Base-by-base conservation (phyloP, 2,888 invertebrate genomes). In the Vesta saturnalis region DNA sequence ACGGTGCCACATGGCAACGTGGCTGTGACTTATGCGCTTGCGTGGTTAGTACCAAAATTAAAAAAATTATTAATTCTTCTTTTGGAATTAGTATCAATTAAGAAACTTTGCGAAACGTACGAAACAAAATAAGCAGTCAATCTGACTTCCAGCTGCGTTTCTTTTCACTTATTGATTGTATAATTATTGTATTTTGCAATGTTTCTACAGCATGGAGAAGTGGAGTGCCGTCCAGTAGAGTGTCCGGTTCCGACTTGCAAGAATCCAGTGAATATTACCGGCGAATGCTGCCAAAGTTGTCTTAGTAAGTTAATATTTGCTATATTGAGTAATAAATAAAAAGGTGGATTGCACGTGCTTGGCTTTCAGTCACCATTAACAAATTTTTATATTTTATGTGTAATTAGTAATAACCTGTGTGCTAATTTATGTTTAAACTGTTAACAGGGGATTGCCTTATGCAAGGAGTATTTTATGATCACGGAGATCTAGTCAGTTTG, bases 21-120 rank as follows among this genome's bases (percentile, higher is more conserved):
- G 92, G 91, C 84, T 96, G 96, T 87, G 92, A 94, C 82, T 90
- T 91, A 79, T 95, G 96, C 88, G 90, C 93, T 83, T 96, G 96
- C 87, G 91, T 92, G 88, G 93, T 94, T 84, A 87, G 88, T 84
- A 76, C 55, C 43, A 64, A 64, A 64, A 63, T 56, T 46, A 46
- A 23, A 43, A 55, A 39, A 62, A 66, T 39, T 58, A n/a, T n/a
- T 35, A 18, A 58, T 18, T 61, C 19, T 47, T 6, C 4, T 10
- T 6, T 4, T 10, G 30, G 30, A 6, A 6, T 6, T 30, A 30
- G 10, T 30, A 30, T 4, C 8, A n/a, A 23, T 22, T 56, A 67
- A 67, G 61, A n/a, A n/a, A n/a, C n/a, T 67, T 56, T 57, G 23
- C 68, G 68, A 64, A 67, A 49, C 68, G 68, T 60, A 46, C 55